Base-by-base conservation (phyloP, 2,888 invertebrate genomes). In the Drosophila cyrtoloma region DNA sequence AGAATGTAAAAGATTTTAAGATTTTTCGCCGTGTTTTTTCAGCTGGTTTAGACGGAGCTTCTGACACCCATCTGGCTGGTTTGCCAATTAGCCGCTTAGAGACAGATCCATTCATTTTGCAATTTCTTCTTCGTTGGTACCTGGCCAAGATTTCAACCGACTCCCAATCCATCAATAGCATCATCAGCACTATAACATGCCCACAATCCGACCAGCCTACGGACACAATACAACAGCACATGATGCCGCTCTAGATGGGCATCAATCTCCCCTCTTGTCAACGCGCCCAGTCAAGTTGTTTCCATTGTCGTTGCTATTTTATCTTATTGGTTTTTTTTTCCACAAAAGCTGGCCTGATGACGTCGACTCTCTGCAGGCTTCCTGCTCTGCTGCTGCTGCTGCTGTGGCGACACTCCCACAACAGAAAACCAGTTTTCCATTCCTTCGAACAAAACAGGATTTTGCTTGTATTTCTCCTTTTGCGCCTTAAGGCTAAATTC, bases 401-500 rank as follows among this genome's bases (percentile, higher is more conserved):
- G 4, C 22, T 16, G 16, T 16, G 47, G 22, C 16, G 77, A 71
- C 81, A 85, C 89, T 75, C 90, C 85, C 88, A 82, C 90, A 75
- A 79, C 73, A 65, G 59, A 52, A 52, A 86, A 89, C 86, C 88
- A 78, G 86, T 86, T 86, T 71, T 55, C 67, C 71, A 77, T 86
- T 85, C 80, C 85, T 65, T 70, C 50, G 33, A 68, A 67, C 61
- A 75, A 86, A 89, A 86, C 86, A 85, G 86, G 90, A 87, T 89
- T 86, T 63, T 47, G 42, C 47, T 66, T 66, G 62, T 58, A 16
- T 65, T 81, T 73, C 68, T 73, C 58, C 69, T 67, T 64, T 68
- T 56, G 26, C 61, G 84, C 88, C 91, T 89, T 81, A 81, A 87
- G 87, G 89, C 87, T 47, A 81, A 90, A 84, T 90, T 88, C 88